phyloP scores from a whole-genome alignment of 2,797 vertebrate genomes.

The Oceanodroma leucorhoa region DNA sequence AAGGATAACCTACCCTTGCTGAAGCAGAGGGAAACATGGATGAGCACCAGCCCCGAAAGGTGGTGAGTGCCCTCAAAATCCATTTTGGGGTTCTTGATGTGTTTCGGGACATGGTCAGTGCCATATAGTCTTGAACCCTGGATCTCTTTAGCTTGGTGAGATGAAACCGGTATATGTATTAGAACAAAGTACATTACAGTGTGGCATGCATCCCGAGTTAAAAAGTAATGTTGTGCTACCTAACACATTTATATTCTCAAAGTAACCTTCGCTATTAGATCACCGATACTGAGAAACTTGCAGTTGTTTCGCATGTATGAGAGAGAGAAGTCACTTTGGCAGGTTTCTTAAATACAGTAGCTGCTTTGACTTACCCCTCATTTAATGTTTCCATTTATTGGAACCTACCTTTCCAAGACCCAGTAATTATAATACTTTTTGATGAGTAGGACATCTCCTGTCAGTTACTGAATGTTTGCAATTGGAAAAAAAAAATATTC shows the following conservation, averaged over 20 bases:
- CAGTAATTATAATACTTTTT: neutral
- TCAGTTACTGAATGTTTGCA: neutral
- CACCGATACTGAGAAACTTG: neutral
- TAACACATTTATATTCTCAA: neutral
- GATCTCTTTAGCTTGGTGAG: neutral
- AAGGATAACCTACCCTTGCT: neutral
- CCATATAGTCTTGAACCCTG: neutral
- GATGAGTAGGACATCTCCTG: neutral
- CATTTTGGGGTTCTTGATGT: neutral
- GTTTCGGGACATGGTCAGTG: accelerated
- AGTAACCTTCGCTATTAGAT: neutral
- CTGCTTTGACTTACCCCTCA: neutral
- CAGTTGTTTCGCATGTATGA: accelerated
- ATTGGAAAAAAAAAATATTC: neutral
- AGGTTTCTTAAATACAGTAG: neutral
- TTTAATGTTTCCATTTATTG: neutral
- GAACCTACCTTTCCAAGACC: neutral
- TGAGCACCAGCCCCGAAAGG: neutral
- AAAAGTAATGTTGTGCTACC: neutral
- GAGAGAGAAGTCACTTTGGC: neutral
- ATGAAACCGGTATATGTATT: neutral
- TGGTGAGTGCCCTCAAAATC: neutral
- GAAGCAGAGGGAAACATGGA: neutral
- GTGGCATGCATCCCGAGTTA: neutral
- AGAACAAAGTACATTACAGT: neutral